A percentile compares a stretch with the other conserved stretches of the same genome.
These are phyloP conservation scores for Pterocles burchelli DNA, from an alignment of 2,113 vertebrate genomes.

Conservation along the genomic window DNA sequence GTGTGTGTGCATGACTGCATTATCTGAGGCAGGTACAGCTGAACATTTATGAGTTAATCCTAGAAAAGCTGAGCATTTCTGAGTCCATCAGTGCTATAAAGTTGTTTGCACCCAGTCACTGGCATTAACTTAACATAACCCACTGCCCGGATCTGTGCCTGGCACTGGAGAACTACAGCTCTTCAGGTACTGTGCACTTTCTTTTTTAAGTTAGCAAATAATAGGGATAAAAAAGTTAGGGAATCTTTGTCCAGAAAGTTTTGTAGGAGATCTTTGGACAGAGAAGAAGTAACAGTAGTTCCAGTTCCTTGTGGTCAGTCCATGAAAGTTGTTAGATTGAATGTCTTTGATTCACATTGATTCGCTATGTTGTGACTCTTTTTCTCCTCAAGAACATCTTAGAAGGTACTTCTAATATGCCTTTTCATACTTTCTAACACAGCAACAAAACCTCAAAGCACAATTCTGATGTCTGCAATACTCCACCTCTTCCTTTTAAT, in stretches of 20 bases:
- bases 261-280: neutral
- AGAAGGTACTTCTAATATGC: neutral
- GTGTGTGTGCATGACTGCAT: neutral
- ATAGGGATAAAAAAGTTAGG: neutral
- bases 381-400: neutral
- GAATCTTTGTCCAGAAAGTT: neutral
- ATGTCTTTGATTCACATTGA: fast-evolving
- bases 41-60: neutral
- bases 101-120: neutral
- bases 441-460: neutral
- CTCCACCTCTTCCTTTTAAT: neutral
- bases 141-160: neutral
- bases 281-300: neutral
- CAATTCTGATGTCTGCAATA: neutral
- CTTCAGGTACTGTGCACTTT: neutral
- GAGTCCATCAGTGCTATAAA: neutral
- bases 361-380: neutral
- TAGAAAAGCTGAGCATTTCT: neutral
- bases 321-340: neutral
- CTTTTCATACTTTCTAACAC: neutral
- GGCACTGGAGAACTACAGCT: neutral
- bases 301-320: neutral
- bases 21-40: neutral
- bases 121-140: neutral
- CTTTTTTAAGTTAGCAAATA: neutral